Base-by-base conservation (phyloP, 2,888 invertebrate species). In the Lasioglossum zephyrum region DNA sequence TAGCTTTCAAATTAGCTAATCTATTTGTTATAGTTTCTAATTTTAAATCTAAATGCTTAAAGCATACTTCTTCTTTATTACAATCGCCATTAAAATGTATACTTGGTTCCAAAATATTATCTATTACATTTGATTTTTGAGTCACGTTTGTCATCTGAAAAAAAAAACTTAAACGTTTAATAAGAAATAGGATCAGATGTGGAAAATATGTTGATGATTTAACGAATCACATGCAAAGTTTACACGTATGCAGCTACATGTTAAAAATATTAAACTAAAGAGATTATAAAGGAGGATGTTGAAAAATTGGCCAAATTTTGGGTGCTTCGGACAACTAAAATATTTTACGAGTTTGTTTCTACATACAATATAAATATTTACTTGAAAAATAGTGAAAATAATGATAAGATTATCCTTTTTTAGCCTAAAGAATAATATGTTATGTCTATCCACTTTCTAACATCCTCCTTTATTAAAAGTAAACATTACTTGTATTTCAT, bases 1-100 rank as follows among this genome's bases (percentile, higher is more conserved):
- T 86, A 39, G 84, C 83, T 74, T 88, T 91, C 31, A 94, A 87
- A 74, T 94, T 91, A 76, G 93, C 87, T 63, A 94, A 85, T 73
- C 91, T 91, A 13, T 86, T 83, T 39, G 87, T 75, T 77, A 92
- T 88, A 13, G 44, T 66, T 79, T 87, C 73, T 18, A 91, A 47
- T 60, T 87, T 88, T n/a, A 73, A 44, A n/a, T 87, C 85, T 16
- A 86, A 66, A 4, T 22, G 26, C 77, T 85, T 66, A 41, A 76
- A 60, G n/a, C 60, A 39, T 47, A 77, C 22, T 73, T 60, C 49
- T 11, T 83, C 36, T 31, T 79, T 70, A 1, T 72, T 74, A n/a
- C 63, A 26, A 41, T 82, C 26, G 18, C 73, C 77, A 47, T 89
- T 44, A 36, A 92, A 77, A 73, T 88, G 66, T 47, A 53, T 22